phyloP scores from a whole-genome alignment of 2,888 invertebrate genomes.

The Melinaea marsaeus region DNA sequence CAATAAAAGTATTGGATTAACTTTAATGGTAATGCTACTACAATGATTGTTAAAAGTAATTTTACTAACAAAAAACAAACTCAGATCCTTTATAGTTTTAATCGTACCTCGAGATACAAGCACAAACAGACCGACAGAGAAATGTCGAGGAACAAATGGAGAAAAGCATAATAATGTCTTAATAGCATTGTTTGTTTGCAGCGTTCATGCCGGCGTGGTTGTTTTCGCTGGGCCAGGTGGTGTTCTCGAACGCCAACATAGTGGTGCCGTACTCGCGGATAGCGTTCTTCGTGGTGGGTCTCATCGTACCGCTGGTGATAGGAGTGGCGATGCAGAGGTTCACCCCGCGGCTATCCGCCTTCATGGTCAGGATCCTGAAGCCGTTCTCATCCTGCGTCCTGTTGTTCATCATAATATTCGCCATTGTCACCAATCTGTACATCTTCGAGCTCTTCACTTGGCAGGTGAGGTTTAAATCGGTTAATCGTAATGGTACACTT shows the following conservation, averaged over 20 bases:
- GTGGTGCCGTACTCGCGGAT: constrained; percentile 88
- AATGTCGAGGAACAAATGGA: too few species aligned
- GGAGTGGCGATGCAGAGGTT: constrained; percentile 81
- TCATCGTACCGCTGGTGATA: constrained; percentile 84
- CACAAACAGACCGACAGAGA: too few species aligned
- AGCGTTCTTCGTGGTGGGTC: constrained; percentile 83
- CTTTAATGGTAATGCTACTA: too few species aligned
- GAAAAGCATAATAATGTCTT: background rate
- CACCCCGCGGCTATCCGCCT: constrained; percentile 81
- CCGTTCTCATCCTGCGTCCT: constrained; percentile 89
- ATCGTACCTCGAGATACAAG: too few species aligned
- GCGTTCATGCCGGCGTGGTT: constrained; percentile 94
- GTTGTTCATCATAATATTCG: constrained; percentile 90
- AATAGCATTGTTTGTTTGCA: constrained; percentile 49
- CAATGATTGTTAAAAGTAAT: too few species aligned
- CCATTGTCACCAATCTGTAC: constrained; percentile 92
- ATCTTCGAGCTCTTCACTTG: constrained; percentile 92
- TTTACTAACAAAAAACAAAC: too few species aligned
- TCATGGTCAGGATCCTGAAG: constrained; percentile 89
- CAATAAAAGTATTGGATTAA: background rate
- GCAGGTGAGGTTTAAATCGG: constrained; percentile 78
- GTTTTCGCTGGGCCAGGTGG: constrained; percentile 88
- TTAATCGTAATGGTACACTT: background rate
- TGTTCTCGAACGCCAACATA: constrained; percentile 84
- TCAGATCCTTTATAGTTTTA: too few species aligned